Evolutionary conservation across 92 coral and sea anemone genomes (phyloP).

Genomic region (Galaxea fascicularis): DNA sequence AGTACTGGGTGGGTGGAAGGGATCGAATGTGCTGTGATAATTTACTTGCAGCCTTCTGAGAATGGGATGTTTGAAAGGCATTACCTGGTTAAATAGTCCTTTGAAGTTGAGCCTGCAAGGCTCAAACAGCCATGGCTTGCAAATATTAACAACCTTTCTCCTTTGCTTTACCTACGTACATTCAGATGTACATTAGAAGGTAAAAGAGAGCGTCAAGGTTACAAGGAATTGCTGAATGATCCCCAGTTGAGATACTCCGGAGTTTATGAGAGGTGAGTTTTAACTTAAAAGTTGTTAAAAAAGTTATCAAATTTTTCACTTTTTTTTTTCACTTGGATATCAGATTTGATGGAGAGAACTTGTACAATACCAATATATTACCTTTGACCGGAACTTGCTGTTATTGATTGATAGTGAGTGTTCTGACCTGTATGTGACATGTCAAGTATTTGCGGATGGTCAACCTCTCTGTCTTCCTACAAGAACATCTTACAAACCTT

Average conservation of each 20-base stretch:
- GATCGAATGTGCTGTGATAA: no score
- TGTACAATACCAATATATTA: no score
- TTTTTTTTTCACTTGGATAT: neutral
- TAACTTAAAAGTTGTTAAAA: neutral
- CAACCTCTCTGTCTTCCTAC: slow-evolving; percentile 97
- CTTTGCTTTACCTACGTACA: no score
- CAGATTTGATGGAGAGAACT: neutral
- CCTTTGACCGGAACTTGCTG: neutral
- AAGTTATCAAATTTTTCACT: neutral
- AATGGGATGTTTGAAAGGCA: no score
- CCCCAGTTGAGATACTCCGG: slow-evolving; percentile 96
- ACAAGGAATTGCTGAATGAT: slow-evolving; percentile 88
- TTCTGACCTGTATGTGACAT: slow-evolving; percentile 97
- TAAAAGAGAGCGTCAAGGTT: slow-evolving; percentile 86
- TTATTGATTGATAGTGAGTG: slow-evolving; percentile 68
- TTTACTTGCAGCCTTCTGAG: no score
- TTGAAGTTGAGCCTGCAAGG: no score
- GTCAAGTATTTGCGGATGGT: slow-evolving; percentile 94
- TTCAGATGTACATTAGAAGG: slow-evolving; percentile 96
- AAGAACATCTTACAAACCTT: slow-evolving; percentile 93
- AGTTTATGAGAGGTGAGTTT: slow-evolving; percentile 84
- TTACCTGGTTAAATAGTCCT: no score
- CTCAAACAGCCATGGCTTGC: no score
- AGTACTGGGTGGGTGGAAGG: no score
- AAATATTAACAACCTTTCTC: neutral